phyloP scores from a whole-genome alignment of 2,797 vertebrate genomes.

The Eospalax fontanierii region DNA sequence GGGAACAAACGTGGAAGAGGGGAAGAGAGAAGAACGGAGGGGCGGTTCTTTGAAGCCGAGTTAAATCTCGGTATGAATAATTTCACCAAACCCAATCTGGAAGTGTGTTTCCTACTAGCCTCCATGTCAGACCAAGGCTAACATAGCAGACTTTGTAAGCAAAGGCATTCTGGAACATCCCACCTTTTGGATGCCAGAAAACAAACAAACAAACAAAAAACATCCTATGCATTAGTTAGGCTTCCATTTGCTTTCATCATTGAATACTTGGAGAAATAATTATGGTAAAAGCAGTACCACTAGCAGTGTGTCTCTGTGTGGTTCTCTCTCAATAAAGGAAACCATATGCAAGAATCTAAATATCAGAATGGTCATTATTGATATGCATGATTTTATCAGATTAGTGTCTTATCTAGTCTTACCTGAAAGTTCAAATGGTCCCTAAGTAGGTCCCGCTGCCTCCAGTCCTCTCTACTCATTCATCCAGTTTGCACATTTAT shows the following conservation, averaged over 20 bases:
- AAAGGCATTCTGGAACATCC: background rate
- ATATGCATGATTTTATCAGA: background rate
- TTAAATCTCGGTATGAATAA: background rate
- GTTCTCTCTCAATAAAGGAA: constrained; percentile 42
- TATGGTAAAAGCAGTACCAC: background rate
- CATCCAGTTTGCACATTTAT: background rate
- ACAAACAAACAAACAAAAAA: too few relatives aligned
- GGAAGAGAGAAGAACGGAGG: background rate
- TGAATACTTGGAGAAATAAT: background rate
- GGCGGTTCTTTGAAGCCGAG: background rate
- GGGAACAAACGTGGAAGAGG: background rate
- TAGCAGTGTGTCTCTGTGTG: background rate
- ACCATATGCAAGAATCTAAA: background rate
- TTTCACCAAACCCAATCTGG: background rate
- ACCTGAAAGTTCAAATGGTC: background rate
- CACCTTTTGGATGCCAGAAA: background rate
- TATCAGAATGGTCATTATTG: background rate
- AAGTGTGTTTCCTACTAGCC: background rate
- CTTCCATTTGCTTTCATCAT: background rate
- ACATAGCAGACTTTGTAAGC: background rate
- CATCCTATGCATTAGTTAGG: background rate
- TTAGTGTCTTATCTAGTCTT: background rate
- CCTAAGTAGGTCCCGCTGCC: background rate
- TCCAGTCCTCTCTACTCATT: background rate
- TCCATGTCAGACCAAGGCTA: background rate